Percentiles rank a stretch among this genome's conserved stretches.
Conservation (phyloP, 2,113 vertebrate genomes). For the Rhynchomys soricoides region DNA sequence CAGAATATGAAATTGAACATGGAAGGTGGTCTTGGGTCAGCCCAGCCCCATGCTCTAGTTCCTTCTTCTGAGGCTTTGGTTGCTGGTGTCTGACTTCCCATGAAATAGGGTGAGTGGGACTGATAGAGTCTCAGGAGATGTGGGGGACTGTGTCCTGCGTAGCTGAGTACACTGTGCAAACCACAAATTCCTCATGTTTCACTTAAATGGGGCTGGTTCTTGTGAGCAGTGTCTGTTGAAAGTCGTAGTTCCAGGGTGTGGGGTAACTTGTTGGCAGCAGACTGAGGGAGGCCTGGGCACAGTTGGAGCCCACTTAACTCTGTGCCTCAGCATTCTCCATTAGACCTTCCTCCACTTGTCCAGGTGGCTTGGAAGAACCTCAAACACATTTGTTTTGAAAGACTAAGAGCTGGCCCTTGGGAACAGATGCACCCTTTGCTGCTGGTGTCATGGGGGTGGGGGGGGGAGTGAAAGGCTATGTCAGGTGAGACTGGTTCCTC, state of each 20-base stretch:
- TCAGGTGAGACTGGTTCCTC: neutral
- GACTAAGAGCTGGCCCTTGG: constrained; percentile 11
- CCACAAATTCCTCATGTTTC: neutral
- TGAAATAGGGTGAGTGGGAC: neutral
- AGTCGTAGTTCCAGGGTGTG: neutral
- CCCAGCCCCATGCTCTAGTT: fast-evolving
- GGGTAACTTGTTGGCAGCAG: neutral
- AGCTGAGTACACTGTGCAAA: constrained; percentile 10
- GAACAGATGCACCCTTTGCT: neutral
- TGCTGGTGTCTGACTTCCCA: neutral
- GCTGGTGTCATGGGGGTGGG: neutral
- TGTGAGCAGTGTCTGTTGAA: constrained; percentile 52
- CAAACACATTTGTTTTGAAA: constrained; percentile 35
- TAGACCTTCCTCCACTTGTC: neutral
- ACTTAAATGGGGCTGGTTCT: constrained; percentile 4
- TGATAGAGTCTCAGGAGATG: neutral
- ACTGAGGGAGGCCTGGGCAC: neutral
- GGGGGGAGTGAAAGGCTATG: neutral
- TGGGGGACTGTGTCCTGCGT: neutral
- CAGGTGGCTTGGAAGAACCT: neutral
- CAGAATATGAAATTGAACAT: neutral
- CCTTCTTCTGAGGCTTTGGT: neutral
- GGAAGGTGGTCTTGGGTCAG: neutral
- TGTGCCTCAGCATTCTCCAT: neutral
- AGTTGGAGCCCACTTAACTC: constrained; percentile 36